Percentiles rank a stretch among this genome's conserved stretches.
These are phyloP conservation scores for Thamnophis sirtalis DNA, from an alignment of 2,113 vertebrate genomes.

Conservation along the genomic window DNA sequence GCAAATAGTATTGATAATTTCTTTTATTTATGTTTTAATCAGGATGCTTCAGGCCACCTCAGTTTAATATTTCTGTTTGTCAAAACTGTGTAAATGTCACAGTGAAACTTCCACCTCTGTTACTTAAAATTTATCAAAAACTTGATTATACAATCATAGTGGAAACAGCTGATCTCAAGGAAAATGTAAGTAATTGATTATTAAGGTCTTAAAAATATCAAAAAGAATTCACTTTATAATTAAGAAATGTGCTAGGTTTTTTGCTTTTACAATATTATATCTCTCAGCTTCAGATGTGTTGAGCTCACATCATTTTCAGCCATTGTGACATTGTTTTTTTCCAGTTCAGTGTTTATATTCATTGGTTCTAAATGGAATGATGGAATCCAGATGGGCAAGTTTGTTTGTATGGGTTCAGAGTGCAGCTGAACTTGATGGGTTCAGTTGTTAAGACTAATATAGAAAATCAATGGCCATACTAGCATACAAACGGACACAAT, in stretches of 20 bases:
- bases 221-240: not conserved
- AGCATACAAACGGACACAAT: not conserved
- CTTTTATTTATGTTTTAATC: constrained; percentile 16
- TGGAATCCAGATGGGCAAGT: not conserved
- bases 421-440: not conserved
- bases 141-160: constrained; percentile 45
- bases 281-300: not conserved
- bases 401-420: not conserved
- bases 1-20: not conserved
- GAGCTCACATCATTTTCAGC: not conserved
- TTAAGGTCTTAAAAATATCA: not conserved
- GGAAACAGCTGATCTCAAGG: constrained; percentile 10
- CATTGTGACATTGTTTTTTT: not conserved
- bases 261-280: not conserved
- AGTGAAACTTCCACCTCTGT: constrained; percentile 50
- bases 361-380: not conserved
- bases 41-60: constrained; percentile 60
- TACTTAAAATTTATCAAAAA: constrained; percentile 21
- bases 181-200: constrained; percentile 35
- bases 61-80: constrained; percentile 54
- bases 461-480: not conserved
- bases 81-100: constrained; percentile 51
- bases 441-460: not conserved
- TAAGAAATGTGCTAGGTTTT: not conserved
- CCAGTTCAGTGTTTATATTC: not conserved